These are phyloP conservation scores for Tricholauxania praeusta DNA, from an alignment of 2,888 invertebrate species.

Conservation along the genomic window DNA sequence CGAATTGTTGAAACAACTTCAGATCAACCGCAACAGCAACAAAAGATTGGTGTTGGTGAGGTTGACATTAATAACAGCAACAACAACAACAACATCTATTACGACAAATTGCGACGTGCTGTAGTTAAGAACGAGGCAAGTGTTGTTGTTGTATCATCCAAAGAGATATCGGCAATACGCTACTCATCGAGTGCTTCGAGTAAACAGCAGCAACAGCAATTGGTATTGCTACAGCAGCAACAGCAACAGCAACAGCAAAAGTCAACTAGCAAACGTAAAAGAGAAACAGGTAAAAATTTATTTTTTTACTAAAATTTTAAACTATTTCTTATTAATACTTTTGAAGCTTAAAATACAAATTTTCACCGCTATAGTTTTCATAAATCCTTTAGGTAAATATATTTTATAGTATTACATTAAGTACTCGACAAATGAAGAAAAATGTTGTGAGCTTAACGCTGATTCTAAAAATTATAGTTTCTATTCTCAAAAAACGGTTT, in stretches of 20 bases:
- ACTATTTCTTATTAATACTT: too few species aligned
- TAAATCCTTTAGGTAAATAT: too few species aligned
- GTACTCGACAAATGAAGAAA: too few species aligned
- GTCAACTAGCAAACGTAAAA: constrained; percentile 55
- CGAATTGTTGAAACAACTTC: constrained; percentile 9
- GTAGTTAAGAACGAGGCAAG: constrained; percentile 31
- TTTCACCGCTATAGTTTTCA: too few species aligned
- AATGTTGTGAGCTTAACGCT: too few species aligned
- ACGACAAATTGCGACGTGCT: constrained; percentile 14
- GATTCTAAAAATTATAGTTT: too few species aligned
- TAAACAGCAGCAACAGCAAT: constrained; percentile 43
- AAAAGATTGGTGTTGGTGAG: neutral
- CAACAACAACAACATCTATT: constrained; percentile 18
- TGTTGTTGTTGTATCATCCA: constrained; percentile 31
- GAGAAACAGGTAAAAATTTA: constrained; percentile 53
- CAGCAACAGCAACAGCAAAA: constrained; percentile 46
- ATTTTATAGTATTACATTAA: too few species aligned
- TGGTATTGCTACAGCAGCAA: constrained; percentile 43
- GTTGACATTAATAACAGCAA: constrained; percentile 7
- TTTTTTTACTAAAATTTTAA: too few species aligned
- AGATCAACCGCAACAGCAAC: neutral
- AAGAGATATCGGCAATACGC: constrained; percentile 38
- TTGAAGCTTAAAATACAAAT: too few species aligned
- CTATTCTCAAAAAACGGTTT: too few species aligned
- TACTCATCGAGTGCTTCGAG: constrained; percentile 29